Percentiles rank a stretch among this genome's conserved stretches.
These are phyloP conservation scores for Poeciliopsis presidionis DNA, from an alignment of 2,797 vertebrate genomes.

Conservation along the genomic window DNA sequence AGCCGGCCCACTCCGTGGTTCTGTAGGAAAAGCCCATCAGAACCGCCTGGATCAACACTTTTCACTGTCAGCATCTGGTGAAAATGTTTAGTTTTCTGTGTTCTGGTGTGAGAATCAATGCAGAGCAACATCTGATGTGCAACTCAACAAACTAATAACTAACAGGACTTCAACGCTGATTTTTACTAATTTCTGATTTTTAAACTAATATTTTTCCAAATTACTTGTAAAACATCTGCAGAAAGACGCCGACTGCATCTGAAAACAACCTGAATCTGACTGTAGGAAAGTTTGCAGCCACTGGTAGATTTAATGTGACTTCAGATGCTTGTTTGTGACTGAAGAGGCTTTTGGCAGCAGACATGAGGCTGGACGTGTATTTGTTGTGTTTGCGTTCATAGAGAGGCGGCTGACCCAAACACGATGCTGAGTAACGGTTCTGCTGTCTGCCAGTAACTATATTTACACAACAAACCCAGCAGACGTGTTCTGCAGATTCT, in stretches of 20 bases:
- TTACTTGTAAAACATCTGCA: neutral
- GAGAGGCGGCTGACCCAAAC: slow-evolving; percentile 1
- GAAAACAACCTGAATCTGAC: neutral
- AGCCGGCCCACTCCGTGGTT: neutral
- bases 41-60: neutral
- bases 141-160: neutral
- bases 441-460: neutral
- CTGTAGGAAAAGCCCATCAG: neutral
- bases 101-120: neutral
- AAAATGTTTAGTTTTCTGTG: neutral
- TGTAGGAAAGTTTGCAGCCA: neutral
- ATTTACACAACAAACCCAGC: neutral
- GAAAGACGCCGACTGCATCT: neutral
- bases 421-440: neutral
- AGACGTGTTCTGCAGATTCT: neutral
- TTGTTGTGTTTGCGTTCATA: neutral
- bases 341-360: slow-evolving; percentile 1
- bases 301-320: neutral
- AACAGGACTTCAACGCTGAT: neutral
- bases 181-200: neutral
- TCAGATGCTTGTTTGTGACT: neutral
- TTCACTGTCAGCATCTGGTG: neutral
- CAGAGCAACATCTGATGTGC: neutral
- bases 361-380: slow-evolving; percentile 15
- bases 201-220: neutral